Base-by-base conservation (phyloP, 2,113 vertebrate species). In the Anoplopoma fimbria region DNA sequence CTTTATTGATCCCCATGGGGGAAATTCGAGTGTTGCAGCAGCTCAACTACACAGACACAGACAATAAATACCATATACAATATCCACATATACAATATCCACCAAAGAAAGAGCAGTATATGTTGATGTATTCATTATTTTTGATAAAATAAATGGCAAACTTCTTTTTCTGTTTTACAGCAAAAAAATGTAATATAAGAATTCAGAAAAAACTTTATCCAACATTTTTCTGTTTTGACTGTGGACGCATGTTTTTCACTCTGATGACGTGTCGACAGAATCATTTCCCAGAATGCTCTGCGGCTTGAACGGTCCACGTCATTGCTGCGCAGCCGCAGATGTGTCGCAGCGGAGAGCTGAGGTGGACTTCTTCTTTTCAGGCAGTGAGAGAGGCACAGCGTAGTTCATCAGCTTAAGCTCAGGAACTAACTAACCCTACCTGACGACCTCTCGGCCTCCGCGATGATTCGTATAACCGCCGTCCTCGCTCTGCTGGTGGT, bases 401-500 rank as follows among this genome's bases (percentile, higher is more conserved):
- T 55, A 58, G 27, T 23, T 9, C 36, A 9, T 42, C 23, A 27
- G 0, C 42, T 27, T 25, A n/a, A 69, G 8, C 61, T 9, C 45
- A 33, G 51, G 2, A 51, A 34, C 55, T 73, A 79, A 38, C 6
- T 2, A 42, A 64, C 23, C 65, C 25, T 21, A 5, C 13, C 17
- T 2, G 21, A 79, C 9, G 51, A 4, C 73, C 33, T 21, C 12
- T n/a, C 6, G 42, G 68, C 83, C 67, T 12, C 2, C 77, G 91
- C 10, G 0, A 95, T 93, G 93, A 89, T 93, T 45, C 92, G 92
- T 77, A 84, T 89, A 83, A 87, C 87, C 4, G 77, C 88, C 7
- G 83, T 95, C 69, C 68, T 95, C 61, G 69, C 88, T 13, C 58
- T 95, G 69, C 77, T 95, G 23, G 77, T 88, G 74, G 92, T 60